Conservation (phyloP, 2,113 vertebrate species). For the Brachypodius melanocephalos region DNA sequence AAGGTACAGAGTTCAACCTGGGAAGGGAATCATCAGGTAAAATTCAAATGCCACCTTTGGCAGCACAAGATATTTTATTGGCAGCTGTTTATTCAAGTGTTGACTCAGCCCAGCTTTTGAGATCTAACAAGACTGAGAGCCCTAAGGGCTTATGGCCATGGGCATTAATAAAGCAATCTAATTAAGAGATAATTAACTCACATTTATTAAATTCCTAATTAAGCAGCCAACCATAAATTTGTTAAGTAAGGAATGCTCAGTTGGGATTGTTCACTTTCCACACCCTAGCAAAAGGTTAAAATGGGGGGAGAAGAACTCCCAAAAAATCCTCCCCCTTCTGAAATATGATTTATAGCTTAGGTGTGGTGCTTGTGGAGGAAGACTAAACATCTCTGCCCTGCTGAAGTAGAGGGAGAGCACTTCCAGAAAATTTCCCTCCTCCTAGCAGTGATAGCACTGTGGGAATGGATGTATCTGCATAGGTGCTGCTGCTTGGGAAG, state of each 20-base stretch:
- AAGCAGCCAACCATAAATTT: constrained; percentile 35
- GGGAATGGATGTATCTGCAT: not conserved
- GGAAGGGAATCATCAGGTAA: not conserved
- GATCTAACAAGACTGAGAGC: not conserved
- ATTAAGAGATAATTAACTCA: constrained; percentile 51
- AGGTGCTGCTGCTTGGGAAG: not conserved
- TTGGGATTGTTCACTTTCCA: constrained; percentile 21
- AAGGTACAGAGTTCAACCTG: not conserved
- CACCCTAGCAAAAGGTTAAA: constrained; percentile 10
- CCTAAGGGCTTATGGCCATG: not conserved
- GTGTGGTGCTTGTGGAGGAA: not conserved
- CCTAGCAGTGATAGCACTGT: not conserved
- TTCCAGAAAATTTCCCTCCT: not conserved
- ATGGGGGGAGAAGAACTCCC: not conserved
- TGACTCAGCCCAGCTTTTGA: constrained; percentile 39
- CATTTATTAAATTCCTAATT: constrained; percentile 65
- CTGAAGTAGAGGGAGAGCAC: not conserved
- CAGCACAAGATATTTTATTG: not conserved
- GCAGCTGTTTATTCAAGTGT: constrained; percentile 20
- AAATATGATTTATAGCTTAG: not conserved
- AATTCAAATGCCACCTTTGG: not conserved
- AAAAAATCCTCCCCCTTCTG: not conserved
- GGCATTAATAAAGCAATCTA: constrained; percentile 53
- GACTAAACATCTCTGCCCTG: not conserved
- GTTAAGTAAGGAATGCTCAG: constrained; percentile 36